Evolutionary conservation across 2,113 vertebrate genomes (phyloP).

Genomic region (Macroglossus sobrinus): DNA sequence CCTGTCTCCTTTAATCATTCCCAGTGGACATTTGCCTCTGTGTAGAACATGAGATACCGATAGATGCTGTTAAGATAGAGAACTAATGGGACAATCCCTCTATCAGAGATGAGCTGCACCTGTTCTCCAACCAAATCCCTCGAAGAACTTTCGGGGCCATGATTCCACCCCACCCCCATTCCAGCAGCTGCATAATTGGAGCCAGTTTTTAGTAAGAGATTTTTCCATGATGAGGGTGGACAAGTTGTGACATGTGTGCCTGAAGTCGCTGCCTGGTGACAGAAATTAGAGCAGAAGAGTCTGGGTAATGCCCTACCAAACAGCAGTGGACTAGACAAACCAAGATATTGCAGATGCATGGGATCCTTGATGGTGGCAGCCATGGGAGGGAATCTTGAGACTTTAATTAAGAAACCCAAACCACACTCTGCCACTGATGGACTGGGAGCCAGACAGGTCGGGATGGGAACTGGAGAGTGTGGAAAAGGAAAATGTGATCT

Average conservation of each 20-base stretch:
- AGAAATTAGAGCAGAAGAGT: neutral
- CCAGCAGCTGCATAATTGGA: constrained; percentile 58
- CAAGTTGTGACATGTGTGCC: constrained; percentile 45
- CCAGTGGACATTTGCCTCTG: neutral
- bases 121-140: constrained; percentile 54
- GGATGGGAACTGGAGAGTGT: neutral
- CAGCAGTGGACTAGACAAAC: neutral
- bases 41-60: neutral
- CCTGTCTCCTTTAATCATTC: neutral
- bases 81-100: neutral
- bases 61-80: neutral
- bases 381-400: neutral
- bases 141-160: neutral
- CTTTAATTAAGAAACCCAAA: neutral
- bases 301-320: neutral
- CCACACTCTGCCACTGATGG: neutral
- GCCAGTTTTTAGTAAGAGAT: constrained; percentile 42
- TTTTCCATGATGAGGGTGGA: constrained; percentile 47
- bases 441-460: neutral
- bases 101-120: constrained; percentile 37
- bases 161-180: neutral
- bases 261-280: constrained; percentile 23
- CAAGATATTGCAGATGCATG: neutral
- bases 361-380: neutral
- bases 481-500: neutral